phyloP scores from a whole-genome alignment of 92 coral and sea anemone species.

The Porites cylindrica region DNA sequence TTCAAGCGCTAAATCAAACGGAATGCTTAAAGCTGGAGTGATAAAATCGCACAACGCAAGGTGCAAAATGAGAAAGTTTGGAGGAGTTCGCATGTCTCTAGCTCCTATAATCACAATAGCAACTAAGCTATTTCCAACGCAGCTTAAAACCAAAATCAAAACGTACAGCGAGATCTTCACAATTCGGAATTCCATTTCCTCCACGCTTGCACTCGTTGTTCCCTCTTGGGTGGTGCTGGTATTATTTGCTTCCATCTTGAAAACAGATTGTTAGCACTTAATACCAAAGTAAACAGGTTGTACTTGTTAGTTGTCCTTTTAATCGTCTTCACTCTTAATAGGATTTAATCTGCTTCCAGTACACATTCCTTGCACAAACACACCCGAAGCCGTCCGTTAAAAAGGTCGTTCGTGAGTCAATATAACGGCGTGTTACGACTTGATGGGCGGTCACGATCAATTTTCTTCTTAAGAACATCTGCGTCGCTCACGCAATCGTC shows the following conservation, averaged over 20 bases:
- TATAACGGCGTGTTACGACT: not conserved
- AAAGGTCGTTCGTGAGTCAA: not conserved
- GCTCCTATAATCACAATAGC: constrained; percentile 67
- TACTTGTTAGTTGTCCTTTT: not conserved
- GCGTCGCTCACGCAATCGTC: too few species aligned
- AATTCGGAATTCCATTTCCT: constrained; percentile 60
- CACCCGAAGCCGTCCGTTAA: not conserved
- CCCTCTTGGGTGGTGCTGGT: not conserved
- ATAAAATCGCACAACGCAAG: constrained; percentile 83
- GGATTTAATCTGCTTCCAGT: not conserved
- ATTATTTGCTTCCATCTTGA: constrained; percentile 20
- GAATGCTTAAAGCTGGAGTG: constrained; percentile 78
- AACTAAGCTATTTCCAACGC: constrained; percentile 74
- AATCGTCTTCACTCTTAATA: not conserved
- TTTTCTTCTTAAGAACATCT: too few species aligned
- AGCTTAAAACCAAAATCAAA: constrained; percentile 56
- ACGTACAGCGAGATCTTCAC: constrained; percentile 61
- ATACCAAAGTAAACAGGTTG: not conserved
- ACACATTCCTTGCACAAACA: not conserved
- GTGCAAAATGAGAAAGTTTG: constrained; percentile 76
- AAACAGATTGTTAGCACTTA: not conserved
- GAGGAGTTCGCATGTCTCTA: constrained; percentile 66
- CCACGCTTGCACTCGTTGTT: not conserved
- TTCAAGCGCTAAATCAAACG: constrained; percentile 83
- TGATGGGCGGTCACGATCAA: too few species aligned